These are phyloP conservation scores for Bombylius major DNA, from an alignment of 2,888 invertebrate species.

Conservation along the genomic window DNA sequence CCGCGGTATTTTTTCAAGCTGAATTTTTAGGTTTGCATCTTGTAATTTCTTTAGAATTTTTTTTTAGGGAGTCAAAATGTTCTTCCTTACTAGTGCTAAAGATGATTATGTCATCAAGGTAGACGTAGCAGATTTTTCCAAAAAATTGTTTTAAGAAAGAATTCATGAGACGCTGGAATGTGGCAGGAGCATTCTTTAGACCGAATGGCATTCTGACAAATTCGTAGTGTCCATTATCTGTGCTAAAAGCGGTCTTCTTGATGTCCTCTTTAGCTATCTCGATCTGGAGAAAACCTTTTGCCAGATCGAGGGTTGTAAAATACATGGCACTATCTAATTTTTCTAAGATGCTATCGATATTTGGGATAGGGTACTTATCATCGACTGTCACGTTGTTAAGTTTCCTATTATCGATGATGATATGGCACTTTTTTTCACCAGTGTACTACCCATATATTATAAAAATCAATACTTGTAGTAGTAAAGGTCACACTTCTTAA, in stretches of 20 bases:
- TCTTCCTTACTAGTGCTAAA: background rate
- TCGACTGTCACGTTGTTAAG: background rate
- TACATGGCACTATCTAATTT: background rate
- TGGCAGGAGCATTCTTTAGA: background rate
- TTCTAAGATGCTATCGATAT: background rate
- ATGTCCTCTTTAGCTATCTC: background rate
- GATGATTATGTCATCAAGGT: background rate
- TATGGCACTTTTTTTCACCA: conserved; percentile 12
- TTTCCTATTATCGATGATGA: conserved; percentile 14
- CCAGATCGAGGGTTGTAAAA: background rate
- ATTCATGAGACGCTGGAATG: background rate
- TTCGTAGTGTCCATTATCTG: background rate
- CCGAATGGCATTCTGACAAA: background rate
- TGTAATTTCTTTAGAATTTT: too few relatives aligned
- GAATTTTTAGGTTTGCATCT: conserved; percentile 9
- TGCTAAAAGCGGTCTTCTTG: background rate
- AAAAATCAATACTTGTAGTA: background rate
- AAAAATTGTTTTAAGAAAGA: background rate
- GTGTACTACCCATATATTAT: conserved; percentile 3
- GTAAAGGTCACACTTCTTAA: background rate
- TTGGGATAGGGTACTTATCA: background rate
- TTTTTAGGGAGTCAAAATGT: too few relatives aligned
- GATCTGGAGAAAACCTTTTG: background rate
- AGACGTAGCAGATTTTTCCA: background rate
- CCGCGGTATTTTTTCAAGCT: background rate